phyloP scores from a whole-genome alignment of 1,140 invertebrate species.

The Limonius californicus region DNA sequence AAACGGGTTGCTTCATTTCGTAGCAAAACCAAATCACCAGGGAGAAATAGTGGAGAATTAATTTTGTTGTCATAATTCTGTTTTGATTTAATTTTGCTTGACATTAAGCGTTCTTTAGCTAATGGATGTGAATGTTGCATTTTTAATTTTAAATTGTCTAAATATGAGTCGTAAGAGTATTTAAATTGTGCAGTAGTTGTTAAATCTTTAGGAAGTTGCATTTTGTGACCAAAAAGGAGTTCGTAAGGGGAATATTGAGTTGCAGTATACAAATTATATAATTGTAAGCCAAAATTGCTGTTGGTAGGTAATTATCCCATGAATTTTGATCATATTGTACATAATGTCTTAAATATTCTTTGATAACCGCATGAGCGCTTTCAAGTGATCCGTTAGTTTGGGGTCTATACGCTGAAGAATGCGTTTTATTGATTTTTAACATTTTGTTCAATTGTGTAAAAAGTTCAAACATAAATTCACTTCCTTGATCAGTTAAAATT shows the following conservation, averaged over 20 bases:
- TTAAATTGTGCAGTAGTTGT: too few species aligned
- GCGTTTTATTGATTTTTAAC: neutral
- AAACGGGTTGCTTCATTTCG: too few species aligned
- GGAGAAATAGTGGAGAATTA: too few species aligned
- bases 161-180: conserved; percentile 38
- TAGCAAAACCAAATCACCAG: too few species aligned
- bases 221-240: conserved; percentile 44
- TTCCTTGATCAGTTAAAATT: conserved; percentile 21
- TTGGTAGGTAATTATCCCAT: conserved; percentile 40
- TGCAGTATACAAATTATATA: conserved; percentile 37
- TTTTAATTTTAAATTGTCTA: conserved; percentile 37
- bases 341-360: conserved; percentile 23
- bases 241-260: conserved; percentile 47
- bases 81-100: conserved; percentile 36
- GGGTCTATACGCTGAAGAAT: neutral
- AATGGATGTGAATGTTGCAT: conserved; percentile 36
- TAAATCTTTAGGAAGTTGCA: conserved; percentile 25
- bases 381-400: neutral
- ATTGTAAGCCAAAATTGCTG: conserved; percentile 46
- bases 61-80: conserved; percentile 35
- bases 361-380: neutral
- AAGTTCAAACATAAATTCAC: neutral
- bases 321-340: conserved; percentile 26
- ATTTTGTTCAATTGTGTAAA: neutral
- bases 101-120: conserved; percentile 35